Evolutionary conservation across 2,113 vertebrate species (phyloP).

Genomic region (Cnemophilus loriae): DNA sequence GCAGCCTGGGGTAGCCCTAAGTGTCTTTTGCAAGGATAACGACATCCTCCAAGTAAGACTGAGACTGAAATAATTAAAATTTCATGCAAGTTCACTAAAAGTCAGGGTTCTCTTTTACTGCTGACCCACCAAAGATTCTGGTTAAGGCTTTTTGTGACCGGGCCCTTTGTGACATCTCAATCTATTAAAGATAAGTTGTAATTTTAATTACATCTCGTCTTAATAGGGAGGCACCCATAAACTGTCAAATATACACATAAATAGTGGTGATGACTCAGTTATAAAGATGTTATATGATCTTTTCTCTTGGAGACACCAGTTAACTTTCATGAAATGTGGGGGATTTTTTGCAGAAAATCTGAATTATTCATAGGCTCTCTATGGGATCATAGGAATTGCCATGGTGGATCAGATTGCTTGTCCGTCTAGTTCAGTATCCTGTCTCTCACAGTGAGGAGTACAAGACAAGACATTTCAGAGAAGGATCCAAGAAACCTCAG

Average conservation of each 20-base stretch:
- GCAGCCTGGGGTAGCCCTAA: neutral
- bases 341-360: conserved; percentile 22
- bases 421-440: conserved; percentile 8
- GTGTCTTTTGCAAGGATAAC: neutral
- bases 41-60: neutral
- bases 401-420: conserved; percentile 34
- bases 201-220: conserved; percentile 6
- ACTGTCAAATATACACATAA: conserved; percentile 5
- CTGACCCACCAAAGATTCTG: neutral
- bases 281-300: neutral
- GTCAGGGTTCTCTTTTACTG: neutral
- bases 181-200: neutral
- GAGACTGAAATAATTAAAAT: neutral
- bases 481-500: conserved; percentile 22
- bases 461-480: conserved; percentile 48
- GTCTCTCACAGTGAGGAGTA: conserved; percentile 24
- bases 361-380: conserved; percentile 53
- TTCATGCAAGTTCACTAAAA: neutral
- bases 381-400: conserved; percentile 42
- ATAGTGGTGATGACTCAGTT: neutral
- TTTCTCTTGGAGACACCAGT: conserved; percentile 13
- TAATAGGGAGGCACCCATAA: neutral
- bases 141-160: neutral
- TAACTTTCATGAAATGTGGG: conserved; percentile 3
- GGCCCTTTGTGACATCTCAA: neutral